These are phyloP conservation scores for Psilanteris sp. DNA, from an alignment of 1,140 invertebrate genomes.

Conservation along the genomic window DNA sequence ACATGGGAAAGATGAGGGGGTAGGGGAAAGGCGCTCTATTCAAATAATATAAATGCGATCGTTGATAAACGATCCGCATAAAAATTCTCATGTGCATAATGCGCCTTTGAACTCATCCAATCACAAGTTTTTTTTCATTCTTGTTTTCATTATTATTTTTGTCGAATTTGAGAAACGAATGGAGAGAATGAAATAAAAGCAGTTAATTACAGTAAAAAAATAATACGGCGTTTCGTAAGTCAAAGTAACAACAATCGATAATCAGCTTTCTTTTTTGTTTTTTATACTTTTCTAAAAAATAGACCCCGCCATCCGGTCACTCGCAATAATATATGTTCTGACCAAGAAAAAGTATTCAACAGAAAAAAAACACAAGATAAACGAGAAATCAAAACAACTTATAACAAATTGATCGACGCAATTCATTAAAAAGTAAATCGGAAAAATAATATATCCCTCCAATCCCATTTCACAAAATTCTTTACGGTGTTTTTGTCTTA, in stretches of 20 bases:
- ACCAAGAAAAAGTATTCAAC: not conserved
- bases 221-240: too few species aligned
- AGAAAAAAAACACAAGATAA: conserved; percentile 9
- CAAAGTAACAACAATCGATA: conserved; percentile 18
- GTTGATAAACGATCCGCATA: conserved; percentile 21
- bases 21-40: conserved; percentile 5
- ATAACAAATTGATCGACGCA: conserved; percentile 5
- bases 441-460: conserved; percentile 40
- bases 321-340: not conserved
- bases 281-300: too few species aligned
- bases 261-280: conserved; percentile 5
- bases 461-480: conserved; percentile 43
- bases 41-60: conserved; percentile 21
- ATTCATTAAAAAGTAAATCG: conserved; percentile 11
- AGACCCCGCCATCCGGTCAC: not conserved
- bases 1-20: conserved; percentile 1
- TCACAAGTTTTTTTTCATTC: conserved; percentile 1
- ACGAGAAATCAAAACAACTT: conserved; percentile 5
- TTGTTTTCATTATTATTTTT: conserved; percentile 10
- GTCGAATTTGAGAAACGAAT: conserved; percentile 12
- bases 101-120: conserved; percentile 15
- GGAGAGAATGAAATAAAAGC: conserved; percentile 8
- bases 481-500: conserved; percentile 13
- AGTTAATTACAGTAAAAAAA: conserved; percentile 11
- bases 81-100: conserved; percentile 32